Evolutionary conservation across 1,140 invertebrate genomes (phyloP).

Genomic region (Drosophila equinoxialis): DNA sequence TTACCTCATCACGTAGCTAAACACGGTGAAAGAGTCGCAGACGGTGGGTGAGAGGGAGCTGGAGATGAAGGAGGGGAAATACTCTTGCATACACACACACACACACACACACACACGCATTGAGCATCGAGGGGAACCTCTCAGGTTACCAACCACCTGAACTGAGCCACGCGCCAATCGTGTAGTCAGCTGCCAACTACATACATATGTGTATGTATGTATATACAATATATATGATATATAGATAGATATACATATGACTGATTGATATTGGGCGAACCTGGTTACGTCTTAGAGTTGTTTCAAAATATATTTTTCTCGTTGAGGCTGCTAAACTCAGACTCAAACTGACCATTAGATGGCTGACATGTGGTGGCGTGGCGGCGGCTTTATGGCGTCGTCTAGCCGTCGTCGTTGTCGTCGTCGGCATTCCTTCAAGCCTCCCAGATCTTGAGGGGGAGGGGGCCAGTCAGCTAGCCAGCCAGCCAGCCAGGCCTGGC

Average conservation of each 20-base stretch:
- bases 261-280: constrained; percentile 76
- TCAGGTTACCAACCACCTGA: constrained; percentile 59
- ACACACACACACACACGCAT: constrained; percentile 42
- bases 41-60: no score
- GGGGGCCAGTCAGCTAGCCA: no score
- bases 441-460: not conserved
- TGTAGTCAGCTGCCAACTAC: not conserved
- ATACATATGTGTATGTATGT: not conserved
- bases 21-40: constrained; percentile 7
- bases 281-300: constrained; percentile 21
- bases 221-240: not conserved
- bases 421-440: constrained; percentile 63
- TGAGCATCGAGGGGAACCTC: constrained; percentile 31
- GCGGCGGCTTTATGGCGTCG: constrained; percentile 57
- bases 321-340: constrained; percentile 35
- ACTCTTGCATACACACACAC: constrained; percentile 20
- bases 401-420: constrained; percentile 45
- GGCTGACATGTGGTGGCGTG: constrained; percentile 12
- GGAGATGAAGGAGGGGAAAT: not conserved
- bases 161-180: constrained; percentile 31
- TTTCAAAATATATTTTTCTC: not conserved
- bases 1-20: constrained; percentile 73
- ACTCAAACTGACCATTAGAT: constrained; percentile 48
- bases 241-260: constrained; percentile 24
- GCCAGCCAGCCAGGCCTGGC: not conserved